Conservation (phyloP, 2,797 vertebrate genomes). For the Helarctos malayanus region DNA sequence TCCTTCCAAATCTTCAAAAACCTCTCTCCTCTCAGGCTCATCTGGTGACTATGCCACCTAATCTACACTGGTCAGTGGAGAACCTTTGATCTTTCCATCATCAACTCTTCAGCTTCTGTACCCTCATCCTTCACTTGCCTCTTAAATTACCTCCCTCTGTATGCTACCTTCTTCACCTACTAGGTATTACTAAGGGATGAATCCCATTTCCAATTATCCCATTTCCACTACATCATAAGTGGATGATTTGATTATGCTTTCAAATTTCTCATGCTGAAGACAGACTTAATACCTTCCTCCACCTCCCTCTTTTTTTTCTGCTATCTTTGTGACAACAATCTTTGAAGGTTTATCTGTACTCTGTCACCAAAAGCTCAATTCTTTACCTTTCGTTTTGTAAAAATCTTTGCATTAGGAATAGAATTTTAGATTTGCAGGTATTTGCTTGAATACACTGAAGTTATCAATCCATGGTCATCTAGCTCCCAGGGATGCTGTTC, state of each 20-base stretch:
- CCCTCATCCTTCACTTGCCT: not conserved
- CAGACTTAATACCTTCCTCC: not conserved
- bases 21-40: not conserved
- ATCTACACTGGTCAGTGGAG: not conserved
- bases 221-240: not conserved
- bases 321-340: not conserved
- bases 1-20: not conserved
- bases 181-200: not conserved
- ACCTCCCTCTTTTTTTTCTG: not conserved
- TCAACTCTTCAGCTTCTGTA: not conserved
- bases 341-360: not conserved
- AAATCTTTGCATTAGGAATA: not conserved
- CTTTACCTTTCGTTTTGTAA: constrained; percentile 6
- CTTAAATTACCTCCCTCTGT: not conserved
- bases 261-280: not conserved
- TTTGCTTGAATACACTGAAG: not conserved
- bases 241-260: not conserved
- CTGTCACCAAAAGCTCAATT: not conserved
- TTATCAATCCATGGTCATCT: not conserved
- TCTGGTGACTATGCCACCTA: not conserved
- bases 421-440: not conserved
- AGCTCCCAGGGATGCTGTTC: not conserved
- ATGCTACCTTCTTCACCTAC: not conserved
- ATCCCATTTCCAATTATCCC: not conserved
- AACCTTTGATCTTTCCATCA: not conserved